Base-by-base conservation (phyloP, 1,140 invertebrate species). In the Melitaea cinxia region DNA sequence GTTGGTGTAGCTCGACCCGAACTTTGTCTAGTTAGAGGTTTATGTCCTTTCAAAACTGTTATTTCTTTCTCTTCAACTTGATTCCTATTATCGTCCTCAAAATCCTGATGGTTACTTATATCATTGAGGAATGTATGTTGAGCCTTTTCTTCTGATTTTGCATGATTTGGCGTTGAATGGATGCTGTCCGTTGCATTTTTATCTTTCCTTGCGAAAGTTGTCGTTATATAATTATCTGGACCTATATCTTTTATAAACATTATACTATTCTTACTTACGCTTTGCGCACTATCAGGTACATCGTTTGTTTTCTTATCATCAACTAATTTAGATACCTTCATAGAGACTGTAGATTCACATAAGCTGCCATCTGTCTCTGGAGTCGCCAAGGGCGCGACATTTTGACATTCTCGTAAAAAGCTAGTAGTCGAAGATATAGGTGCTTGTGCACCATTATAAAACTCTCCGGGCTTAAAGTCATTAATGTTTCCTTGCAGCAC, bases 151-250 rank as follows among this genome's bases (percentile, higher is more conserved):
- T 89, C 88, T 28, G 89, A 91, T 63, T 88, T 87, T 23, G 86
- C 70, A 69, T 89, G 85, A 68, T 88, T 91, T 59, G 85, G 83
- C 26, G 88, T 90, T 23, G 82, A 67, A 68, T 78, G 85, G 37
- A 79, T 78, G 23, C 76, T 78, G 53, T 88, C 88, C 24, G 80
- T 73, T 19, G 75, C 71, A 61, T 74, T 68, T 63, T 86, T 89
- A 35, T 89, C 91, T 82, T 91, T 93, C 68, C 93, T 92, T 10
- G 92, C 92, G 72, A 91, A 93, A 56, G 92, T 93, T 47, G 93
- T 94, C 14, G 92, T 93, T 57, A 94, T 93, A 77, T 94, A 94
- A 88, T 94, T 94, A 81, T 94, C 94, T 63, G 92, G 92, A 21
- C 93, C 93, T 68, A 94, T 94, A 73, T 93, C 93, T 81, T 94